Evolutionary conservation across 1,140 invertebrate species (phyloP), one percentile per base, ranked within the genome.

Genomic region (Homalodisca vitripennis): DNA sequence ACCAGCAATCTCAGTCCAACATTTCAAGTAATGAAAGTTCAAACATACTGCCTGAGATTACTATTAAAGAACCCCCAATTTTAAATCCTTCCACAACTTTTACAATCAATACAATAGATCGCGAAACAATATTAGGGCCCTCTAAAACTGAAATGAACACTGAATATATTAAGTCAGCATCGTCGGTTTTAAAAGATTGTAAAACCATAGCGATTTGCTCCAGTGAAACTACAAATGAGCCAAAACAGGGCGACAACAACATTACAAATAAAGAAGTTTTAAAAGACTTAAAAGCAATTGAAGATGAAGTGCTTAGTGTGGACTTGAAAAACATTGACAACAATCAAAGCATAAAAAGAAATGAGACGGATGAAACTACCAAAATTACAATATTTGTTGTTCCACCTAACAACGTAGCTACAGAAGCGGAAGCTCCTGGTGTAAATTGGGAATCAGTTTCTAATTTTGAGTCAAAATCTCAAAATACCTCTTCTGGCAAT

Each of bases 361-460:
- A 51, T n/a, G 22, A 51, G 48, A 41, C 34, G 34, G n/a, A n/a
- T n/a, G n/a, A n/a, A n/a, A n/a, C n/a, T n/a, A n/a, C n/a, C n/a
- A n/a, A n/a, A 34, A 64, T 64, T 24, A 34, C 30, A 32, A 64
- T 32, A 34, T 64, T 64, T 64, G 34, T 64, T 20, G 34, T 46
- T 29, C 68, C 68, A 0, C 53, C 68, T 27, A 31, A 57, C 41
- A 69, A 57, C 27, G 14, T 63, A 13, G 68, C 57, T 47, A 14
- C 20, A n/a, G 55, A 63, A 64, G 31, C 53, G n/a, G 55, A 57
- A 29, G 20, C 55, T 26, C 27, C 34, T 20, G 47, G 29, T 1
- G 24, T 57, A 14, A 34, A 62, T n/a, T 69, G 68, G 68, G 68
- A 69, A 12, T 30, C 24, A 12, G 57, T 69, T 63, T 57, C 53